Base-by-base conservation (phyloP, 2,113 vertebrate genomes). In the Oreochromis tanganicae region DNA sequence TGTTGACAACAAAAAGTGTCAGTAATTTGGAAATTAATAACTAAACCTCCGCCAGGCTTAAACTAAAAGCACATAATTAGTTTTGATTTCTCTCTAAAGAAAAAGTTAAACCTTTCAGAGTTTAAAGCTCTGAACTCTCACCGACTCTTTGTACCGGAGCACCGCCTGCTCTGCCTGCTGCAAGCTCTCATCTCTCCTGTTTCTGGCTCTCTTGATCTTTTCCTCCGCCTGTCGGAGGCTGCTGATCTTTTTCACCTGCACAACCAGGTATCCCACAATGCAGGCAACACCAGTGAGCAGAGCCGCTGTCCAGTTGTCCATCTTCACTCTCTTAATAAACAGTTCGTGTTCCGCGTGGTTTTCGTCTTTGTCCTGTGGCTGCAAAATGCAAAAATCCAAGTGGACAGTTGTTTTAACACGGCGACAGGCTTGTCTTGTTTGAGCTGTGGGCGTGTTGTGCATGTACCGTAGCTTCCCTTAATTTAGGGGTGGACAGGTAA, bases 191-290 rank as follows among this genome's bases (percentile, higher is more conserved):
- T 82, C 85, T 86, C 95, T 91, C 24, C 91, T 86, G 1, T 27
- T 29, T 38, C 85, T 91, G 13, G 96, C 96, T 80, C 57, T 94
- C 29, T 66, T 56, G 5, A 95, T 93, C 88, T 94, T 95, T 2
- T 55, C 81, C 71, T 59, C 43, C 2, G 57, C 41, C 19, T 82
- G 34, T 8, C 19, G 24, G 4, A n/a, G 68, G 5, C 24, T 24
- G 17, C 5, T 17, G 4, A 87, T 14, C 24, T 55, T 92, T 63
- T 84, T 91, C 27, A 83, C 16, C 32, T 93, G 16, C 19, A 94
- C 3, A 66, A 91, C 12, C 66, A 93, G 5, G 1, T 63, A 88
- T 7, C 92, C 88, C 4, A 61, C 12, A 1, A 50, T 59, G 59
- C 95, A 96, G n/a, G 84, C 61, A 1, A 82, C 83, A 1, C 56